These are phyloP conservation scores for Allacma fusca DNA, from an alignment of 2,888 invertebrate genomes.

Conservation along the genomic window DNA sequence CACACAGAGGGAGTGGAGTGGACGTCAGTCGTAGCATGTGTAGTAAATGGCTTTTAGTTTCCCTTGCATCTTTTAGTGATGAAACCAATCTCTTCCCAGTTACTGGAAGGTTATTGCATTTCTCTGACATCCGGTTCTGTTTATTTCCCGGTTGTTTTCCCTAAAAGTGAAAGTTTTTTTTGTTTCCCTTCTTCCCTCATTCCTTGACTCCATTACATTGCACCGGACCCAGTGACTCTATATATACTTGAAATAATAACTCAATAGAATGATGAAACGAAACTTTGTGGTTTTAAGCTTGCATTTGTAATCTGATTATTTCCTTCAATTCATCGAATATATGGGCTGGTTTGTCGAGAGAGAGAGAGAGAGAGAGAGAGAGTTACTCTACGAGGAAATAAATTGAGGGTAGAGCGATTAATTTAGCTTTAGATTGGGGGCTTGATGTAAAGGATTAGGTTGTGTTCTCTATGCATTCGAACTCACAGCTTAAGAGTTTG, in stretches of 20 bases:
- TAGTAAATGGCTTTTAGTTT: constrained; percentile 14
- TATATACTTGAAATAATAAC: background rate
- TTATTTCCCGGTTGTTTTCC: background rate
- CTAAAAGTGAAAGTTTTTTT: background rate
- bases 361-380: too few species aligned
- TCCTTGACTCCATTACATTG: background rate
- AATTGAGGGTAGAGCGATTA: constrained; percentile 12
- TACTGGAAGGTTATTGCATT: background rate
- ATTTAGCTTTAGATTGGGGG: constrained; percentile 8
- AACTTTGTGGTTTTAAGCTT: background rate
- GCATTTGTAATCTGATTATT: constrained; percentile 12
- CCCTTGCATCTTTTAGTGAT: background rate
- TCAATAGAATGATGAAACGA: background rate
- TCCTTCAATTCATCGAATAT: background rate
- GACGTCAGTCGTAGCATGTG: background rate
- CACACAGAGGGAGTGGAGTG: background rate
- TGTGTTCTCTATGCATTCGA: background rate
- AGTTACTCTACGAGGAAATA: background rate
- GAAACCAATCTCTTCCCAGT: background rate
- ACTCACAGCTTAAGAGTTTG: background rate
- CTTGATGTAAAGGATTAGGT: background rate
- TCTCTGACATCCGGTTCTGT: background rate
- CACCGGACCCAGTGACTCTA: background rate
- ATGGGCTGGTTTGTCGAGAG: background rate
- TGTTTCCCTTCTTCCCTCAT: background rate